phyloP scores from a whole-genome alignment of 1,140 invertebrate species.

The Ephestia elutella region DNA sequence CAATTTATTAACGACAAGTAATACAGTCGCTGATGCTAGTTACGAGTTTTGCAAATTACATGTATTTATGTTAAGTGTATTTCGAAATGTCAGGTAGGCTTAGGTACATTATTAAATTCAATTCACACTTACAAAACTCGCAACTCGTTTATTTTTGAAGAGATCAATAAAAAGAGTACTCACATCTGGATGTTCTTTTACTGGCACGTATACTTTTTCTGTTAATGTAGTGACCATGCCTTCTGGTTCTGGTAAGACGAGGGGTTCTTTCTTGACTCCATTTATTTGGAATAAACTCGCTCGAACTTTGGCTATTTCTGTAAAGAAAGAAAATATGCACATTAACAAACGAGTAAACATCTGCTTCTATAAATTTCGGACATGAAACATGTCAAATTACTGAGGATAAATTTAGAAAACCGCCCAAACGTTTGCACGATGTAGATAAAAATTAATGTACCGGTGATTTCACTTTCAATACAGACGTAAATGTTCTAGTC shows the following conservation, averaged over 20 bases:
- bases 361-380: conserved; percentile 42
- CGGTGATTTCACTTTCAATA: not conserved
- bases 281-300: conserved; percentile 98
- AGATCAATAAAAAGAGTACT: conserved; percentile 76
- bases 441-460: conserved; percentile 50
- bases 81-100: not conserved
- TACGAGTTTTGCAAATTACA: not conserved
- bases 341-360: conserved; percentile 34
- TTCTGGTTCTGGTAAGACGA: conserved; percentile 93
- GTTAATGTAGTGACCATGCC: conserved; percentile 93
- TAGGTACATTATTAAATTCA: too few relatives aligned
- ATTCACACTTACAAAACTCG: not conserved
- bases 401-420: conserved; percentile 41
- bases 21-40: not conserved
- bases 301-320: conserved; percentile 99
- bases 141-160: not conserved
- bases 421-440: conserved; percentile 38
- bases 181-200: conserved; percentile 99
- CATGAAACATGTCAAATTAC: conserved; percentile 43
- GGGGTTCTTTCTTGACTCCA: conserved; percentile 94
- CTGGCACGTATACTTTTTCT: conserved; percentile 99
- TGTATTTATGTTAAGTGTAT: not conserved
- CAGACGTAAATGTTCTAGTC: not conserved
- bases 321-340: conserved; percentile 68
- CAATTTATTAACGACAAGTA: not conserved